Evolutionary conservation across 2,113 vertebrate genomes (phyloP), one percentile per base, ranked within the genome.

Genomic region (Callorhinus ursinus): DNA sequence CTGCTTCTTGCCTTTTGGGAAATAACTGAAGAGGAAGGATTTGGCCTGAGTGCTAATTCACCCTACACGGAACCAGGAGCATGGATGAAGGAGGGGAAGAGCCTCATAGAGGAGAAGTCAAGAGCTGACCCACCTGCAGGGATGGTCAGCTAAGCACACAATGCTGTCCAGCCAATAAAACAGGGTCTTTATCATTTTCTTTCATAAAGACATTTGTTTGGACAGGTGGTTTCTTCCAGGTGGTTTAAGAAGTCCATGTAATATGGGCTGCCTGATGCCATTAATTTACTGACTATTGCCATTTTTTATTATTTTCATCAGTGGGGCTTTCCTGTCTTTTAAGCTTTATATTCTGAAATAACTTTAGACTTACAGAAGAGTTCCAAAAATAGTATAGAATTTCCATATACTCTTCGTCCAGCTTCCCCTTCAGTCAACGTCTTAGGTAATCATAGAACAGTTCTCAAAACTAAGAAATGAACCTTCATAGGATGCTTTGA

Each of bases 101-200:
- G 42, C 36, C 36, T 4, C 39, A 4, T 0, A 11, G 0, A 53
- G 18, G 49, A 28, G 6, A 21, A n/a, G 53, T 19, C 28, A 33
- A 46, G 5, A 24, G 11, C 14, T 9, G 49, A 21, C 42, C 9
- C 42, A 65, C 21, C 14, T 0, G 36, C 69, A 53, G 18, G 55
- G 11, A 24, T 8, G 77, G 28, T 9, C 86, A 69, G 36, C 36
- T 7, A 42, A 49, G 10, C 49, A 4, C 5, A 7, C 18, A 55
- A n/a, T 51, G 67, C 61, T 53, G 9, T 7, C 8, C 33, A 21
- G n/a, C 57, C 14, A 16, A 6, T 13, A 19, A 51, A 63, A 57
- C 49, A 67, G 8, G 4, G 55, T 6, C 21, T 88, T 95, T 36
- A 33, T 85, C 49, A 26, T 59, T 81, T 53, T 89, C 39, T 33